Base-by-base conservation (phyloP, 2,888 invertebrate genomes). In the Drymonia ruficornis region DNA sequence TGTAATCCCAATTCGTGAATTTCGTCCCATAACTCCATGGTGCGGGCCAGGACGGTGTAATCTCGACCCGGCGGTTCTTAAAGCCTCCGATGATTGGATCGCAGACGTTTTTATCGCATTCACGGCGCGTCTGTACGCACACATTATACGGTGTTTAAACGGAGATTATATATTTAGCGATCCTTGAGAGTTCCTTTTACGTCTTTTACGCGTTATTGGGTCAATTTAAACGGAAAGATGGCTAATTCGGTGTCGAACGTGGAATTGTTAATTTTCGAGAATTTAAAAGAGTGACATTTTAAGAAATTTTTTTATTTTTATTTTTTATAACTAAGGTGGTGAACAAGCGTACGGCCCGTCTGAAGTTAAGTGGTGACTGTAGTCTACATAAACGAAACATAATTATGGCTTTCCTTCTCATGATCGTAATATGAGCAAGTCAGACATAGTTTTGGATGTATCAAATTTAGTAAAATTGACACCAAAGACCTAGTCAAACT, bases 61-160 rank as follows among this genome's bases (percentile, higher is more conserved):
- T 87, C 86, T 81, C 72, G 67, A 65, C 76, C 80, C 78, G 83
- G 82, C 80, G 83, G 75, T 81, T 84, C 83, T 81, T 76, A 81
- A 81, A 78, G 78, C 72, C 65, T 47, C 53, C 67, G 57, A 77
- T 84, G 89, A 89, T 89, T 88, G 87, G 86, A 85, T 87, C 80
- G 78, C 55, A 72, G 71, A 75, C 67, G 73, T 72, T 76, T 84
- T 83, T 82, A 84, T 84, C 78, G 78, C 59, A 76, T 75, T 67
- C 50, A 53, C 59, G 13, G 31, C 53, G 43, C 55, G 52, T 49
- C 52, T 48, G 49, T 56, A 50, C 31, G 49, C 58, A 42, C 50
- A 45, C 57, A 65, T 61, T 74, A 70, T 74, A 66, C 63, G 28
- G 43, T 34, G 34, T 31, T 47, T 47, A 47, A 47, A 36, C 45